phyloP scores from a whole-genome alignment of 2,888 invertebrate species.

The Parascotia fuliginaria region DNA sequence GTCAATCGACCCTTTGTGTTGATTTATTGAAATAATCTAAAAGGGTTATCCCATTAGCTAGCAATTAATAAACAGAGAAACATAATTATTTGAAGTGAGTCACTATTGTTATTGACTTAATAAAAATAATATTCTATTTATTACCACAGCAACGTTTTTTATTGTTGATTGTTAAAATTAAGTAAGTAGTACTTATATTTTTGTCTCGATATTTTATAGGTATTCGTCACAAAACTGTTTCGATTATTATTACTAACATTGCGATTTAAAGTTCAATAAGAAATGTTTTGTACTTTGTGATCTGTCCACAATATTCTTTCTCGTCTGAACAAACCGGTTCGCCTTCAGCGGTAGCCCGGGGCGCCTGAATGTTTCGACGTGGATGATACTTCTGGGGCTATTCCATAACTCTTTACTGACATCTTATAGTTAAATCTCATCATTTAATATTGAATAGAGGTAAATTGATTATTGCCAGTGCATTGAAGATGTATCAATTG shows the following conservation, averaged over 20 bases:
- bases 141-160: too few relatives aligned
- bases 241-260: too few relatives aligned
- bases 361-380: conserved; percentile 66
- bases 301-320: conserved; percentile 64
- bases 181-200: too few relatives aligned
- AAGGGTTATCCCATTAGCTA: background rate
- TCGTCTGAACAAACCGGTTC: conserved; percentile 54
- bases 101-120: too few relatives aligned
- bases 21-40: background rate
- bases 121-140: too few relatives aligned
- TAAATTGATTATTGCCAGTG: too few relatives aligned
- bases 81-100: too few relatives aligned
- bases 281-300: conserved; percentile 15
- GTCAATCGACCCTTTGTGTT: background rate
- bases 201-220: too few relatives aligned
- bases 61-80: background rate
- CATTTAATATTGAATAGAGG: background rate
- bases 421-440: background rate
- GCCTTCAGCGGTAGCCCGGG: conserved; percentile 71
- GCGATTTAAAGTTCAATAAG: conserved; percentile 10
- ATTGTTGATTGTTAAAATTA: too few relatives aligned
- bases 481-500: background rate
- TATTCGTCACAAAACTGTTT: too few relatives aligned
- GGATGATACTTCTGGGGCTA: conserved; percentile 61
- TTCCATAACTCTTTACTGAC: conserved; percentile 56